phyloP scores from a whole-genome alignment of 2,113 vertebrate genomes.

The Carassius auratus region DNA sequence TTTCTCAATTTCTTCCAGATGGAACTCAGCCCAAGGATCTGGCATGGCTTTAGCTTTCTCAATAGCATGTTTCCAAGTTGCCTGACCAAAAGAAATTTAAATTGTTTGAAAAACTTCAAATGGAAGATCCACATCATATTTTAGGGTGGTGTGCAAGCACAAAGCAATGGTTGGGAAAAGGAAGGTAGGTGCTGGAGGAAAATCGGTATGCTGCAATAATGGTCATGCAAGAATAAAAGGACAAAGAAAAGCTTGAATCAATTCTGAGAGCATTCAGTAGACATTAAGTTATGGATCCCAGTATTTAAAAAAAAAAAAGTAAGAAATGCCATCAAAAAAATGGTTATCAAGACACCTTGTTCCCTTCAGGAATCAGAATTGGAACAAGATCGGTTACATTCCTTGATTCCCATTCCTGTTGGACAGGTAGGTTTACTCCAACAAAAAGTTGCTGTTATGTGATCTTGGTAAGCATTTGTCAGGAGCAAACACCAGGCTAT shows the following conservation, averaged over 20 bases:
- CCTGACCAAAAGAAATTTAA: slow-evolving; percentile 72
- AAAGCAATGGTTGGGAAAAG: slow-evolving; percentile 11
- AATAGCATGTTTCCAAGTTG: slow-evolving; percentile 91
- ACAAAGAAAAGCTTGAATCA: not conserved
- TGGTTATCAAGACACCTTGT: not conserved
- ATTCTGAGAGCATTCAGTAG: not conserved
- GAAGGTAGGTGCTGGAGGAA: not conserved
- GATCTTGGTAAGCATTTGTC: not conserved
- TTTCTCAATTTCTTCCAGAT: slow-evolving; percentile 87
- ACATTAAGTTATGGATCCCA: not conserved
- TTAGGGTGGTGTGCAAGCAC: not conserved
- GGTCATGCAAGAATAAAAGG: not conserved
- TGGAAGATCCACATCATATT: not conserved
- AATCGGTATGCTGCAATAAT: not conserved
- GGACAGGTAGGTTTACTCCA: not conserved
- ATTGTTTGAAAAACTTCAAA: not conserved
- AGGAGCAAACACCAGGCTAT: not conserved
- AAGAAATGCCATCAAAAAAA: not conserved
- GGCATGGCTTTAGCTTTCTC: slow-evolving; percentile 95
- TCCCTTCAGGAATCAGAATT: not conserved
- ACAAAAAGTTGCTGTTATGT: not conserved
- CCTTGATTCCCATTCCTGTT: not conserved
- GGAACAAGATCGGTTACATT: not conserved
- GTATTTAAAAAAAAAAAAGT: not conserved
- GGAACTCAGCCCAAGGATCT: slow-evolving; percentile 97